phyloP scores from a whole-genome alignment of 2,888 invertebrate species.

The Xanthorhoe spadicearia region DNA sequence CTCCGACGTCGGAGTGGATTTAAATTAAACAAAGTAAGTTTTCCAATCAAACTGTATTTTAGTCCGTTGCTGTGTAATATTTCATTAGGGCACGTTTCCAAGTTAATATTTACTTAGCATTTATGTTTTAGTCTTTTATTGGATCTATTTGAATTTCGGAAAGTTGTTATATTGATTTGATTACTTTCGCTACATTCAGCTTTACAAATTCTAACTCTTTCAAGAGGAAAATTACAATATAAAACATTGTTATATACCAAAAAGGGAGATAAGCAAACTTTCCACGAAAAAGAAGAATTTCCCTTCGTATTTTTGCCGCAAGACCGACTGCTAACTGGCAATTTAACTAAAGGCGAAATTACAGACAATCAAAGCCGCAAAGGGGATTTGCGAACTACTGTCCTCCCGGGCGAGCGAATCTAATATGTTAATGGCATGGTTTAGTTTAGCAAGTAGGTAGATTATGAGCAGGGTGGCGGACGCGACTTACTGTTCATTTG shows the following conservation, averaged over 20 bases:
- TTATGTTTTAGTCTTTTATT: slow-evolving; percentile 25
- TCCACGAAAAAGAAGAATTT: slow-evolving; percentile 25
- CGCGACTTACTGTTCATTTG: slow-evolving; percentile 16
- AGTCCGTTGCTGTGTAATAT: slow-evolving; percentile 42
- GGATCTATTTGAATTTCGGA: slow-evolving; percentile 13
- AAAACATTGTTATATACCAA: not conserved
- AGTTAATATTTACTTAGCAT: slow-evolving; percentile 36
- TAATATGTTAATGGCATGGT: slow-evolving; percentile 59
- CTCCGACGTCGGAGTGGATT: slow-evolving; percentile 39
- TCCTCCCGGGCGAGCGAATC: slow-evolving; percentile 49
- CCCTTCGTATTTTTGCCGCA: slow-evolving; percentile 29
- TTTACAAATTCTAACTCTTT: not conserved
- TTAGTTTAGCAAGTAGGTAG: slow-evolving; percentile 47
- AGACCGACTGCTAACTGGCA: slow-evolving; percentile 39
- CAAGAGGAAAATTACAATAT: not conserved
- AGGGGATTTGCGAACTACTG: slow-evolving; percentile 40
- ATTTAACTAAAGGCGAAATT: slow-evolving; percentile 46
- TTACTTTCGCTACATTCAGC: not conserved
- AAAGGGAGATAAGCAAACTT: slow-evolving; percentile 5
- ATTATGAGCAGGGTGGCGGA: slow-evolving; percentile 14
- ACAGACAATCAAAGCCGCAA: slow-evolving; percentile 43
- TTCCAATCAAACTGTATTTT: slow-evolving; percentile 48
- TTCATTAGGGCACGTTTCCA: slow-evolving; percentile 41
- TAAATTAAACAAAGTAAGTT: slow-evolving; percentile 48
- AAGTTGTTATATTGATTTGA: not conserved